Evolutionary conservation across 2,797 vertebrate species (phyloP), one percentile per base, ranked within the genome.

Genomic region (Eupleurogrammus muticus): DNA sequence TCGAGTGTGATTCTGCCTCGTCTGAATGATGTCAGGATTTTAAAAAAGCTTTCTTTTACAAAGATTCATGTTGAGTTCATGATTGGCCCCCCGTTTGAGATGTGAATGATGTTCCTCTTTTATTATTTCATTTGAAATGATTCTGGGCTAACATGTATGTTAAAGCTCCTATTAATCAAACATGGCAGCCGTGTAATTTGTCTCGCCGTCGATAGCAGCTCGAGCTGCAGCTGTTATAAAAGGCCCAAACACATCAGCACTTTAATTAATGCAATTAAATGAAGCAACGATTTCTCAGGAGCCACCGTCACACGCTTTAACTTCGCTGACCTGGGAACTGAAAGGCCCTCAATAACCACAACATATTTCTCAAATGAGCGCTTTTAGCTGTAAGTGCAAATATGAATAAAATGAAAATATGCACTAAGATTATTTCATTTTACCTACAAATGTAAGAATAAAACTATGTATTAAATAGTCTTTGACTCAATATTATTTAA

Each of bases 91-190:
- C 86, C 49, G 83, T 83, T 89, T 85, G 89, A 90, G 90, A 75
- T 54, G 76, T 91, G 91, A 93, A 86, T 76, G 87, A 92, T 91
- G 82, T 62, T 73, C n/a, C 83, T 87, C 73, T 81, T 88, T 92
- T 90, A 92, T 89, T 87, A 87, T 86, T 87, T 66, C 85, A 84
- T 91, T 79, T 92, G 79, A 91, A 79, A 89, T 73, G 84, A 84
- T 81, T 85, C 75, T 21, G 5, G 36, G 73, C 60, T 81, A 92
- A 92, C 91, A 90, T 81, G 87, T 81, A 82, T 81, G 88, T 91
- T 90, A 88, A 87, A 89, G 85, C 71, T 3, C 53, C 77, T 47
- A 89, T 94, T 92, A 82, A 93, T 93, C 92, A 93, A 79, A 81
- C 47, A 63, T 84, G 89, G 86, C 88, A 82, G 75, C 70, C 38